phyloP scores from a whole-genome alignment of 1,140 invertebrate species.

The Kradibia gibbosae region DNA sequence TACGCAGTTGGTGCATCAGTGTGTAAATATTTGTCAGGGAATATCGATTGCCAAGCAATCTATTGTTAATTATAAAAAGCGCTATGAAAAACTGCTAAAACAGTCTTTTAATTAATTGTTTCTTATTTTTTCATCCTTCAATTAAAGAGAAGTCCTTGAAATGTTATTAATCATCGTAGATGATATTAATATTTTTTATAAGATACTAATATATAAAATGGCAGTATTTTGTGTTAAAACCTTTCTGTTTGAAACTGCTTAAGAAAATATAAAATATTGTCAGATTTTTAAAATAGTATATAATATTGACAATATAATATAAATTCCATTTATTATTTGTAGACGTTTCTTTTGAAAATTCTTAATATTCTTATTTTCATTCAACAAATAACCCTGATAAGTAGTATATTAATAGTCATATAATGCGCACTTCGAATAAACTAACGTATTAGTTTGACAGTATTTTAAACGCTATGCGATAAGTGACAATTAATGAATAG shows the following conservation, averaged over 20 bases:
- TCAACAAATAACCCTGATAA: slow-evolving; percentile 38
- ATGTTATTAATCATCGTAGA: slow-evolving; percentile 4
- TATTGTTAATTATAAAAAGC: slow-evolving; percentile 53
- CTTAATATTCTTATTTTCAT: slow-evolving; percentile 22
- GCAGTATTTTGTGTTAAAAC: slow-evolving; percentile 19
- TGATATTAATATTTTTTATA: slow-evolving; percentile 12
- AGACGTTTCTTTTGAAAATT: slow-evolving; percentile 21
- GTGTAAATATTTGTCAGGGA: slow-evolving; percentile 55
- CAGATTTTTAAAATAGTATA: slow-evolving; percentile 29
- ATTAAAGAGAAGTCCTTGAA: slow-evolving; percentile 11
- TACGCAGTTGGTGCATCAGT: slow-evolving; percentile 39
- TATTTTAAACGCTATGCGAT: slow-evolving; percentile 52
- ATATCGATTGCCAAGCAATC: slow-evolving; percentile 32
- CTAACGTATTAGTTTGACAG: slow-evolving; percentile 51
- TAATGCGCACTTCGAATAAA: slow-evolving; percentile 41
- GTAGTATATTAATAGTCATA: slow-evolving; percentile 35
- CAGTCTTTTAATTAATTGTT: slow-evolving; percentile 51
- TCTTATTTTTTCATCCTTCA: slow-evolving; percentile 27
- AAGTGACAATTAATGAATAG: slow-evolving; percentile 48
- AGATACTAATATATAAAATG: neutral
- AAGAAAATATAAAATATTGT: slow-evolving; percentile 50
- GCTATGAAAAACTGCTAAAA: slow-evolving; percentile 54
- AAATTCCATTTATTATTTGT: slow-evolving; percentile 43
- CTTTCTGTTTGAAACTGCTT: slow-evolving; percentile 11
- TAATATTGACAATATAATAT: slow-evolving; percentile 47